phyloP scores from a whole-genome alignment of 2,888 invertebrate genomes.

The Orgyia antiqua region DNA sequence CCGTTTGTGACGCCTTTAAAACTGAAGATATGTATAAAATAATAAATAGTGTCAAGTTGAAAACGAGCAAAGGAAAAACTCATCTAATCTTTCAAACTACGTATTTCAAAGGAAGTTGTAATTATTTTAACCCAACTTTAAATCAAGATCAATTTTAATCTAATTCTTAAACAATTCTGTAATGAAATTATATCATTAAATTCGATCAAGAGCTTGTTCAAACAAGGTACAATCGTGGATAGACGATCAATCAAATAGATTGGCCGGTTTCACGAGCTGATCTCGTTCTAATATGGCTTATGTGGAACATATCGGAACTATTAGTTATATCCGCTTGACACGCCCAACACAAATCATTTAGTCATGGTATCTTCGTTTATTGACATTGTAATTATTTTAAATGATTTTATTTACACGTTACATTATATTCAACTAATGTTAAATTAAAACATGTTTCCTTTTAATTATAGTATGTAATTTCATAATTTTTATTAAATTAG shows the following conservation, averaged over 20 bases:
- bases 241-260: constrained; percentile 47
- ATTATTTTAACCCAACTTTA: too few relatives aligned
- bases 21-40: not conserved
- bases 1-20: too few relatives aligned
- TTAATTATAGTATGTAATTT: too few relatives aligned
- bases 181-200: constrained; percentile 42
- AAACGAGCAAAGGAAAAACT: too few relatives aligned
- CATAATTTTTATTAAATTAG: too few relatives aligned
- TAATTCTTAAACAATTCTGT: constrained; percentile 20
- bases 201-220: constrained; percentile 43
- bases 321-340: constrained; percentile 37
- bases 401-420: constrained; percentile 20
- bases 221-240: constrained; percentile 40
- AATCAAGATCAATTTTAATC: constrained; percentile 15
- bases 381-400: constrained; percentile 27
- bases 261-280: constrained; percentile 41
- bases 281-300: constrained; percentile 30
- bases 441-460: too few relatives aligned
- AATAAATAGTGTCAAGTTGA: constrained; percentile 6
- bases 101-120: too few relatives aligned
- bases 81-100: too few relatives aligned
- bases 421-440: constrained; percentile 1
- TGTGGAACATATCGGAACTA: constrained; percentile 39
- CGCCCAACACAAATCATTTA: constrained; percentile 32
- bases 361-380: constrained; percentile 24